Evolutionary conservation across 2,888 invertebrate species (phyloP), one percentile per base, ranked within the genome.

Genomic region (Meiosimyza platycephala): DNA sequence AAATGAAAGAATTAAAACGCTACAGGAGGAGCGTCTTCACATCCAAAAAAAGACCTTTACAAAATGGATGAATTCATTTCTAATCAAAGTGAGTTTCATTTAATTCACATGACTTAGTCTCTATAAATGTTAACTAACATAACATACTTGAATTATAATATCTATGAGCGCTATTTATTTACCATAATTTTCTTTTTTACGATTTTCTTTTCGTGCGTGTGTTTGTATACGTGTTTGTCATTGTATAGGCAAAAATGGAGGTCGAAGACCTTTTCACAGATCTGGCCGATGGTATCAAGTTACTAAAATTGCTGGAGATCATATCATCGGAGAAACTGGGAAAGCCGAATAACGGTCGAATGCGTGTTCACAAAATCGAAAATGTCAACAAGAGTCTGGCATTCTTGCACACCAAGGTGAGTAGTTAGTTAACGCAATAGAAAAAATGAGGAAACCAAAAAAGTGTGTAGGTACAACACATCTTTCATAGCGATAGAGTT

Each of bases 11-110:
- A 98, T 98, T 86, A 93, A 94, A 90, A 96, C 96, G 86, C 92
- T 99, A 86, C 98, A 98, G 88, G 97, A 98, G 88, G 99, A 99
- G 89, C 93, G 99, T 73, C 90, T 98, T 78, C 95, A 97, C 88
- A 99, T 99, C 80, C 99, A 99, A 90, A 99, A 99, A 92, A 99
- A 99, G 89, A 99, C 99, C 48, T 99, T 99, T 89, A 99, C 99
- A 81, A 99, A 99, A 96, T 98, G 98, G 98, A 95, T 98, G 94
- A 98, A 98, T 89, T 97, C 96, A 22, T 97, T 97, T 89, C 89
- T 98, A 82, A 92, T 94, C 86, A 97, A 97, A 94, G 97, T 97
- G 84, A 79, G 78, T 75, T 22, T 6, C 12, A 60, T 64, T 47
- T 52, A 63, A 63, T 63, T 63, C 48, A 18, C n/a, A 28, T 16